Evolutionary conservation across 2,888 invertebrate species (phyloP), one percentile per base, ranked within the genome.

Genomic region (Palloptera scutellata): DNA sequence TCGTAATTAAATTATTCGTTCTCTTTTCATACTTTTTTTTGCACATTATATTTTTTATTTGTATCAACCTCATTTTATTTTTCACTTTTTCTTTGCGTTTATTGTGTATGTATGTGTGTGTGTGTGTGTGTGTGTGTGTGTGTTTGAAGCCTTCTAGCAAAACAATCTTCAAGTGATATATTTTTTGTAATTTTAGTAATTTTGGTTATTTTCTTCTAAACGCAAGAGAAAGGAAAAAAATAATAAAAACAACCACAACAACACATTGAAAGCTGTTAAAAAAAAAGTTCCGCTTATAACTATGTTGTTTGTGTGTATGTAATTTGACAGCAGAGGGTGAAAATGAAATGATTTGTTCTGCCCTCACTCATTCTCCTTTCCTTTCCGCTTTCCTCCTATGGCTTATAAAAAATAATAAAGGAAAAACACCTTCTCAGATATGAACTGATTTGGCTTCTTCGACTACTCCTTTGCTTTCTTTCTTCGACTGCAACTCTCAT

Each of bases 1-100:
- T 67, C 64, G 61, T 65, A 70, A 72, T 71, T 72, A 68, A 71
- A 72, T 72, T 71, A 68, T 65, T 70, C 70, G 61, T 66, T 52
- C 58, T 68, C 52, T 66, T 65, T 61, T 58, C 60, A 54, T 67
- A 58, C 48, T 42, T 59, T 62, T 64, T 65, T 55, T 62, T 40
- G 57, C 63, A 61, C 63, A 45, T 51, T 13, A 17, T 61, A 51
- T 15, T 52, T 48, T 51, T 66, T 42, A 43, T 17, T 45, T n/a
- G 10, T 42, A 13, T 65, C 51, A 30, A 6, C 12, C 12, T 20
- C 13, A 11, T 41, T 45, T 45, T 53, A 42, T 12, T 41, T 42
- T 58, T 57, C 57, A 17, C 48, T 48, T 48, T 48, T 48, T 45
- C 45, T 48, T 48, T 3, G 48, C 48, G 15, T 19, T 19, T 20